Conservation (phyloP, 1,140 invertebrate genomes). For the Zaprionus taronus region DNA sequence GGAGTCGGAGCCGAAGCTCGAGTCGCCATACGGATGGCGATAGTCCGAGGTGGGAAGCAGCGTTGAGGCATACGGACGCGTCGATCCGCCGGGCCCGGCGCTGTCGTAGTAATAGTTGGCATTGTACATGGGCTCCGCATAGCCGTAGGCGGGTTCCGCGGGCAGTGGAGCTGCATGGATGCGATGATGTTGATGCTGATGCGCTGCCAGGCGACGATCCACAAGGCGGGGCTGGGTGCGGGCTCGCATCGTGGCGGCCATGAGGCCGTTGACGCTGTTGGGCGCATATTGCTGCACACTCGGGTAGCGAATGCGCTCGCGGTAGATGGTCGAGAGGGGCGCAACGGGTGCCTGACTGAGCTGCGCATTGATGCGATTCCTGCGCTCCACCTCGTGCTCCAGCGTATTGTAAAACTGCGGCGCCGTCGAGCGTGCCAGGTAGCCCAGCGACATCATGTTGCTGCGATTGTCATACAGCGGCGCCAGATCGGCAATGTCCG, state of each 20-base stretch:
- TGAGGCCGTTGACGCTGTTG: slow-evolving; percentile 57
- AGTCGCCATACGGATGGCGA: slow-evolving; percentile 84
- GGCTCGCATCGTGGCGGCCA: slow-evolving; percentile 69
- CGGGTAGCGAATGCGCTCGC: slow-evolving; percentile 74
- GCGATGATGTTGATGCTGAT: slow-evolving; percentile 72
- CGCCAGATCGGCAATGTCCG: slow-evolving; percentile 71
- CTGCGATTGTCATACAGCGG: slow-evolving; percentile 79
- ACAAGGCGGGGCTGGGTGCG: slow-evolving; percentile 86
- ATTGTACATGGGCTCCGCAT: slow-evolving; percentile 86
- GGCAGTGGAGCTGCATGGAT: slow-evolving; percentile 63
- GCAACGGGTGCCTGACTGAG: slow-evolving; percentile 58
- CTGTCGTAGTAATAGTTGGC: slow-evolving; percentile 88
- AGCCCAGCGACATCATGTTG: slow-evolving; percentile 81
- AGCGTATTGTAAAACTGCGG: slow-evolving; percentile 79
- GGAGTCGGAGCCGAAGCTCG: slow-evolving; percentile 88
- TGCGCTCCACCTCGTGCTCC: slow-evolving; percentile 79
- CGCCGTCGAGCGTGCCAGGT: slow-evolving; percentile 63
- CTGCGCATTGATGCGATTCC: slow-evolving; percentile 82
- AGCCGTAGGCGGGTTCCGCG: slow-evolving; percentile 73
- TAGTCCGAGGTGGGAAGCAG: slow-evolving; percentile 62
- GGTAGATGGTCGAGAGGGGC: slow-evolving; percentile 75
- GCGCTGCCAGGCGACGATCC: slow-evolving; percentile 85
- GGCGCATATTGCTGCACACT: slow-evolving; percentile 68
- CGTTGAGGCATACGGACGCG: slow-evolving; percentile 63
- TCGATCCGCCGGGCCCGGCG: slow-evolving; percentile 79